Percentiles rank a stretch among this genome's conserved stretches.
Conservation (phyloP, 2,888 invertebrate genomes). For the Ischnus inquisitorius region DNA sequence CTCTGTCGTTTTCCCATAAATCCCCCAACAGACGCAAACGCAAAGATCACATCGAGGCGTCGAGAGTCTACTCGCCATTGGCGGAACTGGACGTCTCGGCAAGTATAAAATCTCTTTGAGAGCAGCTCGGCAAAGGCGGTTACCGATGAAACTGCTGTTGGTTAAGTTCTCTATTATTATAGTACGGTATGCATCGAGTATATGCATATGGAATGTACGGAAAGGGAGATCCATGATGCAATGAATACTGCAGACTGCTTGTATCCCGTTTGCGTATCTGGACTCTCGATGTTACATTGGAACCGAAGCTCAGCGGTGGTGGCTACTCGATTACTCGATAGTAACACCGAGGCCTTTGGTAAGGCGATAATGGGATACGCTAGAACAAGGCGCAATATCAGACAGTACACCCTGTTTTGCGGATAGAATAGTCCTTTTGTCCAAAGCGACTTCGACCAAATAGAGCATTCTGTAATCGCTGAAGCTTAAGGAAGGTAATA, state of each 20-base stretch:
- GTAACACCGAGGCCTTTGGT: no score
- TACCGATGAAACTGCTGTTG: slow-evolving; percentile 51
- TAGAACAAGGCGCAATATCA: no score
- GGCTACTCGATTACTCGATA: no score
- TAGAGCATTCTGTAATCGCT: no score
- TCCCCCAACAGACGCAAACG: slow-evolving; percentile 23
- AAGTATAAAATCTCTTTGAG: slow-evolving; percentile 59
- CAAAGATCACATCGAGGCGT: slow-evolving; percentile 25
- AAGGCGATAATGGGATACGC: no score
- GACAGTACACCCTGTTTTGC: no score
- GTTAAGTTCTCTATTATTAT: slow-evolving; percentile 46
- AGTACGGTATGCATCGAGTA: not conserved
- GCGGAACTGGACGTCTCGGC: slow-evolving; percentile 36
- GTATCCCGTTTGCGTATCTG: not conserved
- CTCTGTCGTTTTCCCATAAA: slow-evolving; percentile 25
- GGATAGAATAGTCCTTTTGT: no score
- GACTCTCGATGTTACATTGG: not conserved
- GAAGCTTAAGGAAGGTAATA: no score
- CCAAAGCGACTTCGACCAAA: no score
- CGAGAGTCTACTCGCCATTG: slow-evolving; percentile 28
- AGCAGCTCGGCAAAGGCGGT: slow-evolving; percentile 31
- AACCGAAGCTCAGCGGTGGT: no score
- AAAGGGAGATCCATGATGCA: not conserved
- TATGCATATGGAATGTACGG: not conserved
- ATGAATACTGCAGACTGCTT: not conserved